These are phyloP conservation scores for Argyresthia albistria DNA, from an alignment of 2,888 invertebrate genomes.

Conservation along the genomic window DNA sequence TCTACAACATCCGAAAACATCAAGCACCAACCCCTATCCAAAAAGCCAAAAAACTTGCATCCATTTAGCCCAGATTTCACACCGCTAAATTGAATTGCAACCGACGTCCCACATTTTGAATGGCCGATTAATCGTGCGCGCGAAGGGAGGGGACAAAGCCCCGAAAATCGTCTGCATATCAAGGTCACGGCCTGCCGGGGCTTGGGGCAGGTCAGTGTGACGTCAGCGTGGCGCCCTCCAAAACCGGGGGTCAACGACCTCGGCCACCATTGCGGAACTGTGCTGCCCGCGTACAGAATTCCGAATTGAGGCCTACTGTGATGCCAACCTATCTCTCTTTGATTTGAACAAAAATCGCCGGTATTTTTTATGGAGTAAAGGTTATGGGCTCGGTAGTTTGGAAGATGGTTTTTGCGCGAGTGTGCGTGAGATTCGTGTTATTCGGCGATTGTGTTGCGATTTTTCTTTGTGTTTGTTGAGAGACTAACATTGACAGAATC, in stretches of 20 bases:
- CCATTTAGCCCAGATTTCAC: too few relatives aligned
- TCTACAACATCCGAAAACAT: too few relatives aligned
- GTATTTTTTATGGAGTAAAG: neutral
- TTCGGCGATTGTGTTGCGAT: constrained; percentile 3
- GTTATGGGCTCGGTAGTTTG: neutral
- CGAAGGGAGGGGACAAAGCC: constrained; percentile 15
- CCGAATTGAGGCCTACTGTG: constrained; percentile 53
- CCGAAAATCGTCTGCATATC: constrained; percentile 34
- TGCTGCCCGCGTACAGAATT: constrained; percentile 64
- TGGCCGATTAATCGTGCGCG: too few relatives aligned
- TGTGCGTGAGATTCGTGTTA: constrained; percentile 2
- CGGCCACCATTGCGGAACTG: constrained; percentile 63
- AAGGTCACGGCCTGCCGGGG: constrained; percentile 36
- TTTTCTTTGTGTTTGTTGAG: constrained; percentile 3
- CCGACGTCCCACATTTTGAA: too few relatives aligned
- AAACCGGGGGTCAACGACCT: constrained; percentile 57
- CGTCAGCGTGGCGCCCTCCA: constrained; percentile 64
- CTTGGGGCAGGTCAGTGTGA: constrained; percentile 64
- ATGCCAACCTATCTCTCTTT: neutral
- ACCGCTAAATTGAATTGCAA: too few relatives aligned
- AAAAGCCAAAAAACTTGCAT: too few relatives aligned
- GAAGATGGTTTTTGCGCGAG: neutral
- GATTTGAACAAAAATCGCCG: neutral
- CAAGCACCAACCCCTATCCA: too few relatives aligned
- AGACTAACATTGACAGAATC: neutral